Conservation (phyloP, 2,113 vertebrate genomes). For the Astur gentilis region DNA sequence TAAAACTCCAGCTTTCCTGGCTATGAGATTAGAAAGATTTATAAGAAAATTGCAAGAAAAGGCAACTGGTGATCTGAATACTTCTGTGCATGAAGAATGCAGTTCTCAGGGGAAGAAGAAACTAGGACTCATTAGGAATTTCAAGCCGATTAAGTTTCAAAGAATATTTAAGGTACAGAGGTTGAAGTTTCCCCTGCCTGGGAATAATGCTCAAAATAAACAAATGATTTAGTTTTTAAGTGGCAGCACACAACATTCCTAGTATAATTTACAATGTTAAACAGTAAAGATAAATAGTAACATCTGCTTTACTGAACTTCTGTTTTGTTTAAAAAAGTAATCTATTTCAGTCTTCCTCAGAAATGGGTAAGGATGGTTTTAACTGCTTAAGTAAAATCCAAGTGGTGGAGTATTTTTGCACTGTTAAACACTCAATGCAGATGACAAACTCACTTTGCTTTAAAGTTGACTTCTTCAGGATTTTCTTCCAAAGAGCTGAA, state of each 20-base stretch:
- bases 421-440: neutral
- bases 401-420: neutral
- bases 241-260: constrained; percentile 10
- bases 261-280: neutral
- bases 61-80: neutral
- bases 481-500: neutral
- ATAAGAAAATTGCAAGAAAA: neutral
- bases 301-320: constrained; percentile 1
- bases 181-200: constrained; percentile 26
- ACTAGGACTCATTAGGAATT: constrained; percentile 20
- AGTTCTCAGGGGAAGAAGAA: constrained; percentile 29
- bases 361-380: neutral
- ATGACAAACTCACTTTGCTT: neutral
- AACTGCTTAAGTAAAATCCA: neutral
- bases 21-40: neutral
- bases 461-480: neutral
- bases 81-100: neutral
- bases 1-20: neutral
- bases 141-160: constrained; percentile 35
- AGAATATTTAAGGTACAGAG: constrained; percentile 44
- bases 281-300: neutral
- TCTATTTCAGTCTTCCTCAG: neutral
- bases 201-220: constrained; percentile 41
- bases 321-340: neutral
- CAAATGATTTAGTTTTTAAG: neutral